Percentiles rank a stretch among this genome's conserved stretches.
These are phyloP conservation scores for Drosophila melanica DNA, from an alignment of 1,140 invertebrate species.

Conservation along the genomic window DNA sequence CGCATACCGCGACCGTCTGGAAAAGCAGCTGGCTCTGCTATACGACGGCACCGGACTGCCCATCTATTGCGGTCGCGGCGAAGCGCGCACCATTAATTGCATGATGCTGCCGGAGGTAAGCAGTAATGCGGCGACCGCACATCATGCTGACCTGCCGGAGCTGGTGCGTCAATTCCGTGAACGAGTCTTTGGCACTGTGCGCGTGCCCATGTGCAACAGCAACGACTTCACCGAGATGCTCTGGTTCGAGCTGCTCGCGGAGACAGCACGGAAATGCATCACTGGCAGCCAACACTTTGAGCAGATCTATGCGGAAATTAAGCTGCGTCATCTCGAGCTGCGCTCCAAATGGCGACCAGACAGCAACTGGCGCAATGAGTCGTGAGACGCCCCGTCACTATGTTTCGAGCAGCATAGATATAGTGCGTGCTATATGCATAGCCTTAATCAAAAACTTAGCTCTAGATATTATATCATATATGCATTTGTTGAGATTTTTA, in stretches of 20 bases:
- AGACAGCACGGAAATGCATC: slow-evolving; percentile 30
- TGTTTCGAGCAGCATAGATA: background rate
- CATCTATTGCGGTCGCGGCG: slow-evolving; percentile 62
- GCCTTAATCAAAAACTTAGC: no score
- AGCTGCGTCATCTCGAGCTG: slow-evolving; percentile 54
- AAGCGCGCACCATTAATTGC: slow-evolving; percentile 51
- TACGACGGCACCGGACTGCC: slow-evolving; percentile 59
- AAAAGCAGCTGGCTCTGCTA: slow-evolving; percentile 53
- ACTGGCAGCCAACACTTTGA: slow-evolving; percentile 50
- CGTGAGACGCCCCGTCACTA: background rate
- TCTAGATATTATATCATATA: background rate
- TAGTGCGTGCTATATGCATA: no score
- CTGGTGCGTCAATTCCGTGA: slow-evolving; percentile 61
- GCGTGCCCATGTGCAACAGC: slow-evolving; percentile 46
- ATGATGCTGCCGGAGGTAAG: slow-evolving; percentile 61
- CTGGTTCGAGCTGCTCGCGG: slow-evolving; percentile 66
- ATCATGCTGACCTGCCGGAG: slow-evolving; percentile 44
- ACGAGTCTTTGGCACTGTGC: slow-evolving; percentile 44
- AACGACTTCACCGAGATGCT: slow-evolving; percentile 56
- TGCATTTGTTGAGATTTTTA: background rate
- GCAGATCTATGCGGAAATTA: slow-evolving; percentile 58
- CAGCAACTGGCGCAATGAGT: slow-evolving; percentile 47
- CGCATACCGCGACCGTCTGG: slow-evolving; percentile 32
- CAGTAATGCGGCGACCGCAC: slow-evolving; percentile 44
- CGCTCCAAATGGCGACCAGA: slow-evolving; percentile 50